Percentiles rank a stretch among this genome's conserved stretches.
phyloP scores from a whole-genome alignment of 2,113 vertebrate genomes.

The Hystrix cristata region DNA sequence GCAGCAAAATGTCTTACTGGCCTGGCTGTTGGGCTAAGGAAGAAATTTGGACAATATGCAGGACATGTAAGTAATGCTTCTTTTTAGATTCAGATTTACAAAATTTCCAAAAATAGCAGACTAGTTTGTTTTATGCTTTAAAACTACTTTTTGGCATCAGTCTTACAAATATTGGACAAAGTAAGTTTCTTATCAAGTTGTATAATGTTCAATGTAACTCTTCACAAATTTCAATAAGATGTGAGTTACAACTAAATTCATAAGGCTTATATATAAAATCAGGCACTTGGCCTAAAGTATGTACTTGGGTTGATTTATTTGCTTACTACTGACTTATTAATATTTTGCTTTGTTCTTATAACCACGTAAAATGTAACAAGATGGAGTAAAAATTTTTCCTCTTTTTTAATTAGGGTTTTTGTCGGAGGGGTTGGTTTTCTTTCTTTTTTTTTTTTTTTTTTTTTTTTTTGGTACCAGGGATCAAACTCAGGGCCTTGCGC shows the following conservation, averaged over 20 bases:
- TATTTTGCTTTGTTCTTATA: conserved; percentile 43
- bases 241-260: conserved; percentile 44
- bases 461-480: no score
- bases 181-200: conserved; percentile 24
- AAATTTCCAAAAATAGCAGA: background rate
- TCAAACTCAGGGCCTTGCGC: no score
- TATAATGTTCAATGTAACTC: conserved; percentile 17
- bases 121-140: conserved; percentile 40
- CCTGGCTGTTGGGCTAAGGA: conserved; percentile 95
- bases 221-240: conserved; percentile 47
- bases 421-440: no score
- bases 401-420: background rate
- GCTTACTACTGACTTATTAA: conserved; percentile 27
- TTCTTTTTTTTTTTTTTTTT: no score
- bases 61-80: conserved; percentile 92
- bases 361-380: background rate
- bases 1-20: conserved; percentile 97
- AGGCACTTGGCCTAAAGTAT: conserved; percentile 26
- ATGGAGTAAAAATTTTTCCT: background rate
- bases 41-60: conserved; percentile 98
- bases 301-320: conserved; percentile 58
- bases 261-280: conserved; percentile 13
- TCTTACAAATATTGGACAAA: conserved; percentile 30
- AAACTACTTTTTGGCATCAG: conserved; percentile 56
- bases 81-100: conserved; percentile 51